Evolutionary conservation across 2,888 invertebrate species (phyloP).

Genomic region (Carterocephalus palaemon): DNA sequence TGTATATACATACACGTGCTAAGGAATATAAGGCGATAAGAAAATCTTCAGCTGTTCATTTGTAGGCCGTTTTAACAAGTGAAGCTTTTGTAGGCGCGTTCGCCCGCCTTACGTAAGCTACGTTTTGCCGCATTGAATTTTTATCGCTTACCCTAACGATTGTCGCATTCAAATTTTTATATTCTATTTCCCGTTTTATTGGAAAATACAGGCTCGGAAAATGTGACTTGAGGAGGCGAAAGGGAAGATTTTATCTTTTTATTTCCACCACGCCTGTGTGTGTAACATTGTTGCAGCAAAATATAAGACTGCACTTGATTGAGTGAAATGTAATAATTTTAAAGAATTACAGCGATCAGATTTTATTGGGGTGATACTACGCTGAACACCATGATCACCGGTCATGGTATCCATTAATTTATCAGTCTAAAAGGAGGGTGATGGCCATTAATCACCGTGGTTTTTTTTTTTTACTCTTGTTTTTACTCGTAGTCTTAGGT

Average conservation of each 20-base stretch:
- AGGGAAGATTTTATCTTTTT: constrained; percentile 7
- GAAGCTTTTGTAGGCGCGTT: constrained; percentile 22
- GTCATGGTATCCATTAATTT: no score
- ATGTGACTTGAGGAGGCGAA: constrained; percentile 13
- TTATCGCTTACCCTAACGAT: constrained; percentile 42
- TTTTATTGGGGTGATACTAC: no score
- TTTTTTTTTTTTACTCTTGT: no score
- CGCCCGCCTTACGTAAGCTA: constrained; percentile 52
- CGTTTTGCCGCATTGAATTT: constrained; percentile 51
- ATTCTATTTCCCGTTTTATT: constrained; percentile 42
- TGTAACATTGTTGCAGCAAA: no score
- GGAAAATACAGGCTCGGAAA: constrained; percentile 34
- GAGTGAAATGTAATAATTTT: no score
- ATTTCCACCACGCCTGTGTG: constrained; percentile 2
- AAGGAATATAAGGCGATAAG: constrained; percentile 1
- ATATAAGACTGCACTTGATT: no score
- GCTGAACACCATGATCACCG: no score
- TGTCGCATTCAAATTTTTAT: constrained; percentile 48
- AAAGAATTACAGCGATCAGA: no score
- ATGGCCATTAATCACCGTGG: no score
- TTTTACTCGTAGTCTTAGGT: no score
- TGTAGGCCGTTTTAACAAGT: constrained; percentile 14
- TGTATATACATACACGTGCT: neutral
- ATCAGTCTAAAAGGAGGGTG: no score
- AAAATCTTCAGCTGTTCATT: constrained; percentile 8